A percentile compares a stretch with the other conserved stretches of the same genome.
Evolutionary conservation across 1,140 invertebrate genomes (phyloP).

Genomic region (Campoletis sonorensis): DNA sequence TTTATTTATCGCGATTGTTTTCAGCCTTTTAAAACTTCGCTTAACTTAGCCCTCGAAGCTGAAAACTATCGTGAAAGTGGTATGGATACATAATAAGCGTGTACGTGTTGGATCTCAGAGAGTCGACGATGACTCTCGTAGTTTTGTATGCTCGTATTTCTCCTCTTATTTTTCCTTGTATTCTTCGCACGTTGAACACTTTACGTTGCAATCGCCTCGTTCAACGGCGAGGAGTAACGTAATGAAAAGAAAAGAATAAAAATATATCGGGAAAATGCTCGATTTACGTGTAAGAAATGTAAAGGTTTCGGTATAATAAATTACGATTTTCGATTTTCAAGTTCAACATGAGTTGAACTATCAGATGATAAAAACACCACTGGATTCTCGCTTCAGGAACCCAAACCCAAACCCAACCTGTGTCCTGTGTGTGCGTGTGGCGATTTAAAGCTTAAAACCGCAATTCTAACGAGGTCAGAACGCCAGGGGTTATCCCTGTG

Average conservation of each 20-base stretch:
- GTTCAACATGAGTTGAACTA: too few relatives aligned
- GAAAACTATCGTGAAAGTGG: background rate
- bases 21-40: background rate
- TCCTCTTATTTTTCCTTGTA: background rate
- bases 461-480: background rate
- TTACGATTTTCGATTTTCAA: too few relatives aligned
- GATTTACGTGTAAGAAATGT: conserved; percentile 9
- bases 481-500: background rate
- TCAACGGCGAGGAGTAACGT: background rate
- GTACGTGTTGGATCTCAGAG: background rate
- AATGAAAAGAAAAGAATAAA: background rate
- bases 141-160: background rate
- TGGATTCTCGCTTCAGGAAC: too few relatives aligned
- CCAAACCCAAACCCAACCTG: too few relatives aligned
- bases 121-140: conserved; percentile 3
- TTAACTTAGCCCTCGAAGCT: background rate
- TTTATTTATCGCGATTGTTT: background rate
- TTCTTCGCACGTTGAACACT: background rate
- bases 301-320: conserved; percentile 24
- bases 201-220: background rate
- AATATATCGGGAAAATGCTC: background rate
- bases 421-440: too few relatives aligned
- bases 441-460: too few relatives aligned
- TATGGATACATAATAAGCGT: background rate
- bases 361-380: too few relatives aligned